These are phyloP conservation scores for Genyomyrus donnyi DNA, from an alignment of 2,113 vertebrate species.

Conservation along the genomic window DNA sequence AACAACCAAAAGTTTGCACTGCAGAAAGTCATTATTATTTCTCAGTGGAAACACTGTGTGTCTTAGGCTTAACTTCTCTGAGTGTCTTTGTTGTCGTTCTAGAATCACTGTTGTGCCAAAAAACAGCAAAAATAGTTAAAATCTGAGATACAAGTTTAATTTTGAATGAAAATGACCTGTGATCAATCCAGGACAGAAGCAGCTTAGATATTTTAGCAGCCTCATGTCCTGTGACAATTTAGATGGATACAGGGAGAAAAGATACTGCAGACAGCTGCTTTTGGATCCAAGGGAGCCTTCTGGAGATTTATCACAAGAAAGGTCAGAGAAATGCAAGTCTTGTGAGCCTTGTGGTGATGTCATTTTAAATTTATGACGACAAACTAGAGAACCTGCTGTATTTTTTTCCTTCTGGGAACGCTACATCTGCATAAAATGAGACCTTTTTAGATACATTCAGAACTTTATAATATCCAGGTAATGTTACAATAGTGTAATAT, in stretches of 20 bases:
- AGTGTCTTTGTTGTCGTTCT: background rate
- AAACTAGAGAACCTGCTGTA: background rate
- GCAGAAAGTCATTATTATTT: background rate
- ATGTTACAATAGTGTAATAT: background rate
- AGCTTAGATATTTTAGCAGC: background rate
- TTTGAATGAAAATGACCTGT: background rate
- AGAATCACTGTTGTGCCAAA: background rate
- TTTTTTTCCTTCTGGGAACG: background rate
- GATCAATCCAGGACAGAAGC: background rate
- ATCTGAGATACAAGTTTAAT: background rate
- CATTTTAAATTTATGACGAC: background rate
- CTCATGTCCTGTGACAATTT: background rate
- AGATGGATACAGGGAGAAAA: background rate
- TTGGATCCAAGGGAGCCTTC: background rate
- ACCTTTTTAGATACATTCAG: background rate
- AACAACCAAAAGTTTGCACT: background rate
- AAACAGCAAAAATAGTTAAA: background rate
- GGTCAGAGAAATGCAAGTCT: background rate
- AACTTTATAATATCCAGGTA: background rate
- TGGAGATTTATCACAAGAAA: background rate
- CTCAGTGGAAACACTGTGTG: background rate
- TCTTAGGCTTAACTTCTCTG: background rate
- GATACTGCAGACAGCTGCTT: background rate
- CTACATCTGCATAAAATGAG: conserved; percentile 1
- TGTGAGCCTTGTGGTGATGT: background rate